A percentile compares a stretch with the other conserved stretches of the same genome.
Evolutionary conservation across 1,140 invertebrate genomes (phyloP).

Genomic region (Megathymus violae): DNA sequence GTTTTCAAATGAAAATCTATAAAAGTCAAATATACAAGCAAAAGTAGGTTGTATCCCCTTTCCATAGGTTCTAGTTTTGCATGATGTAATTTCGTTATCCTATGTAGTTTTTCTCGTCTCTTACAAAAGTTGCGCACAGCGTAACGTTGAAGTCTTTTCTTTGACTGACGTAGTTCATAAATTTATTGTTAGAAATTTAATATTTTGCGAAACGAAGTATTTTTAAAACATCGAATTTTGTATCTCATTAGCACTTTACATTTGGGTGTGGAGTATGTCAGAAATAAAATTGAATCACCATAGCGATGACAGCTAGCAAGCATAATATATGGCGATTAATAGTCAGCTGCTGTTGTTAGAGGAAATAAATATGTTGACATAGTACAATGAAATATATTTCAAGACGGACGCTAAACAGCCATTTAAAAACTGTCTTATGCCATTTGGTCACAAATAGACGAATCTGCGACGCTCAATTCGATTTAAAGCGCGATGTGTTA

Average conservation of each 20-base stretch:
- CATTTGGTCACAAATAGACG: slow-evolving; percentile 57
- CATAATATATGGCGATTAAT: slow-evolving; percentile 23
- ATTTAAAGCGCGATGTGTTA: slow-evolving; percentile 65
- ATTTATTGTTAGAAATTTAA: slow-evolving; percentile 7
- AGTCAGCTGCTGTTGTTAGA: slow-evolving; percentile 13
- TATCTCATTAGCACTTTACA: slow-evolving; percentile 16
- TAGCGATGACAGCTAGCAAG: slow-evolving; percentile 9
- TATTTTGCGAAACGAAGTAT: slow-evolving; percentile 11
- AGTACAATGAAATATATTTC: slow-evolving; percentile 42
- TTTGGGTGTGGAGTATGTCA: slow-evolving; percentile 7
- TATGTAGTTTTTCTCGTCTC: background rate
- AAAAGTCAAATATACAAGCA: too few species aligned
- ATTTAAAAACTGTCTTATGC: slow-evolving; percentile 63
- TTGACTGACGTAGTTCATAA: slow-evolving; percentile 20
- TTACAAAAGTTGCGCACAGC: slow-evolving; percentile 15
- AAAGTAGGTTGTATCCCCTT: background rate
- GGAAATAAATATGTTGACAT: slow-evolving; percentile 27
- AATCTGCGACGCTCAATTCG: slow-evolving; percentile 49
- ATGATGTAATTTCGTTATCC: too few species aligned
- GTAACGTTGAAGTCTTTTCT: slow-evolving; percentile 47
- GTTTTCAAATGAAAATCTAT: slow-evolving; percentile 6
- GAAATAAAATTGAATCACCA: slow-evolving; percentile 20
- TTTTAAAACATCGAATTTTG: slow-evolving; percentile 22
- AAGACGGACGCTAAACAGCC: slow-evolving; percentile 48
- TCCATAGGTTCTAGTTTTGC: background rate